Evolutionary conservation across 2,888 invertebrate genomes (phyloP).

Genomic region (Drosophila mercatorum): DNA sequence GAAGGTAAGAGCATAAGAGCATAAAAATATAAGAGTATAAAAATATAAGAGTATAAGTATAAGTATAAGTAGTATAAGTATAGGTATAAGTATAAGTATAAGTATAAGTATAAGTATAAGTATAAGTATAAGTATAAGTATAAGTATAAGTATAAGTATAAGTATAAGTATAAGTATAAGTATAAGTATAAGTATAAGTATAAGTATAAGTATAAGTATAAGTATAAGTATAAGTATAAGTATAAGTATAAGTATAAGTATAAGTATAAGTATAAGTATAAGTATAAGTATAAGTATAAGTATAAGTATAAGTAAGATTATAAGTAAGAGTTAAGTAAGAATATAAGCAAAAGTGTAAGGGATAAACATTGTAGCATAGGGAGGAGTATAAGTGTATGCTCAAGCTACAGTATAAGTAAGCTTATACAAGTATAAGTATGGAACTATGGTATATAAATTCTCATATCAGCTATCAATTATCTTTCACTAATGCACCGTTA

Average conservation of each 20-base stretch:
- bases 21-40: no score
- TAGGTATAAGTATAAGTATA: background rate
- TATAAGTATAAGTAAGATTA: background rate
- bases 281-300: background rate
- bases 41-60: background rate
- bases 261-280: background rate
- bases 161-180: background rate
- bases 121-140: background rate
- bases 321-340: no score
- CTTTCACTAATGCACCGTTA: background rate
- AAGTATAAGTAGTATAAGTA: background rate
- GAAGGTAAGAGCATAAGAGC: no score
- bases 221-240: background rate
- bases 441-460: background rate
- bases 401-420: background rate
- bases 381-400: no score
- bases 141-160: background rate
- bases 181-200: slow-evolving; percentile 1
- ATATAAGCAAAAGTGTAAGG: no score
- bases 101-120: slow-evolving; percentile 1
- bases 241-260: background rate
- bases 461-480: background rate
- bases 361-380: no score
- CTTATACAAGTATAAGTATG: background rate
- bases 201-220: background rate